phyloP scores from a whole-genome alignment of 2,113 vertebrate genomes.

The Sterna hirundo region DNA sequence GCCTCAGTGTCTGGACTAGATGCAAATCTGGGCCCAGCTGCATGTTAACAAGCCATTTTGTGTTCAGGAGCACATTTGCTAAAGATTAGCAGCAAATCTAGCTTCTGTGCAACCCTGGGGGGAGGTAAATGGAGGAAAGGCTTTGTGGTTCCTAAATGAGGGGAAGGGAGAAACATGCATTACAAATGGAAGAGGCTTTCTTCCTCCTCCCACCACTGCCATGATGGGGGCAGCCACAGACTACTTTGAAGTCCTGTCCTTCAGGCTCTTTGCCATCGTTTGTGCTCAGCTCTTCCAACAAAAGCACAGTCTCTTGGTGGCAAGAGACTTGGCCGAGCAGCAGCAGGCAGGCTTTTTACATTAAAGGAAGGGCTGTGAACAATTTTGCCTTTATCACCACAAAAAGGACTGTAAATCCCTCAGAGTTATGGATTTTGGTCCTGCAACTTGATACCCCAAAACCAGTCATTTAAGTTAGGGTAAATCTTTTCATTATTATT shows the following conservation, averaged over 20 bases:
- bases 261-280: not conserved
- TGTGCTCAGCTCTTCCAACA: constrained; percentile 15
- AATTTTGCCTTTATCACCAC: constrained; percentile 40
- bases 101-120: not conserved
- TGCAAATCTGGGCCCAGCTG: not conserved
- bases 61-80: not conserved
- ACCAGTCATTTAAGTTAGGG: not conserved
- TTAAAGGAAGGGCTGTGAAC: constrained; percentile 22
- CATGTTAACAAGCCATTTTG: not conserved
- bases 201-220: not conserved
- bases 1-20: not conserved
- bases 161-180: not conserved
- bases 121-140: not conserved
- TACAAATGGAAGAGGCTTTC: not conserved
- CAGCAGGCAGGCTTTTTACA: constrained; percentile 12
- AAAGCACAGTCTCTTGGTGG: constrained; percentile 32
- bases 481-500: constrained; percentile 20
- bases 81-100: not conserved
- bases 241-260: constrained; percentile 23
- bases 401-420: constrained; percentile 35
- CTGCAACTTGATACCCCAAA: constrained; percentile 1
- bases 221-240: not conserved
- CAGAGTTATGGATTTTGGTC: not conserved
- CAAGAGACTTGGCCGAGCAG: not conserved
- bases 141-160: not conserved